Evolutionary conservation across 2,888 invertebrate species (phyloP).

Genomic region (Darwinula stevensoni): DNA sequence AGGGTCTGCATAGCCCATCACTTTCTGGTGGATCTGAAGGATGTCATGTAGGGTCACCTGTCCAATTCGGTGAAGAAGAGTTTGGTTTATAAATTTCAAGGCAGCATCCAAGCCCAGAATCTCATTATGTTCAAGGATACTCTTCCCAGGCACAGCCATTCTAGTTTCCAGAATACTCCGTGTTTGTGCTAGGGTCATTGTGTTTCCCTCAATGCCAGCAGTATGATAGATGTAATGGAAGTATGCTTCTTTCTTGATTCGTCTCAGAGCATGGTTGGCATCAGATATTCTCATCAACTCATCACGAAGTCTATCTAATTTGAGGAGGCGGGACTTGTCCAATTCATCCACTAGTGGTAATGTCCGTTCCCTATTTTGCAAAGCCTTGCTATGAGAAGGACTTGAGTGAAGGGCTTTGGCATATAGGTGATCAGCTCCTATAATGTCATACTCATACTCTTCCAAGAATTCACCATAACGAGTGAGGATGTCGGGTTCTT

Average conservation of each 20-base stretch:
- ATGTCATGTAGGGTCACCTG: slow-evolving; percentile 55
- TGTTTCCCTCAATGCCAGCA: slow-evolving; percentile 90
- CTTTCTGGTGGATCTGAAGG: slow-evolving; percentile 64
- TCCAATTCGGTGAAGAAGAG: slow-evolving; percentile 26
- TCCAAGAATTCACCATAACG: slow-evolving; percentile 81
- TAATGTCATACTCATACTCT: slow-evolving; percentile 46
- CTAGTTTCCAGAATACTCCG: slow-evolving; percentile 69
- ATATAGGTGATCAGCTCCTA: slow-evolving; percentile 70
- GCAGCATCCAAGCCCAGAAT: slow-evolving; percentile 79
- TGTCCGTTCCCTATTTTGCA: slow-evolving; percentile 51
- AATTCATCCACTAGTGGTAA: slow-evolving; percentile 62
- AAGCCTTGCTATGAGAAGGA: slow-evolving; percentile 49
- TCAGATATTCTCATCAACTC: slow-evolving; percentile 50
- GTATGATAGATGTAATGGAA: slow-evolving; percentile 82
- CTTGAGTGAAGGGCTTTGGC: slow-evolving; percentile 43
- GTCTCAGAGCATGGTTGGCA: slow-evolving; percentile 40
- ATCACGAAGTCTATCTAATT: slow-evolving; percentile 57
- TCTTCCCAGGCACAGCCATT: slow-evolving; percentile 46
- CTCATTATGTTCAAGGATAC: slow-evolving; percentile 87
- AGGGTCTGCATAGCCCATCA: slow-evolving; percentile 82
- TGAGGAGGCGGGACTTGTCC: slow-evolving; percentile 41
- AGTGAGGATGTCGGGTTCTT: slow-evolving; percentile 67
- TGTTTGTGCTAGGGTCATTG: slow-evolving; percentile 74
- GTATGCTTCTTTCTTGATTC: slow-evolving; percentile 79
- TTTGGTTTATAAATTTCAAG: slow-evolving; percentile 54